Conservation (phyloP, 64 coral and sea anemone genomes). For the Orbicella faveolata region DNA sequence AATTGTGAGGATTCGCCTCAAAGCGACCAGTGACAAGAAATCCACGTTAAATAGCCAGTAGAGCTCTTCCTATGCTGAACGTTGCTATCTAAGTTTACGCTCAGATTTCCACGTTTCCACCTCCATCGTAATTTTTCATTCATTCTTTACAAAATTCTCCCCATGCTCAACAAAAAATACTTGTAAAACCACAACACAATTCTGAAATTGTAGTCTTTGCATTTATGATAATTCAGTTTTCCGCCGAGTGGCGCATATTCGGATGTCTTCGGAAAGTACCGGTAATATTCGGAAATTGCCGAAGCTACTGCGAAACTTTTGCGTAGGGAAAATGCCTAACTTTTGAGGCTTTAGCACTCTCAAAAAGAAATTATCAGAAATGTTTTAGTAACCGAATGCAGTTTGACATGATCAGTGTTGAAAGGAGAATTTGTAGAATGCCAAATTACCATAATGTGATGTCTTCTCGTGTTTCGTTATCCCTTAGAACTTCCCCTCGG, state of each 20-base stretch:
- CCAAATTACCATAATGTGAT: too few species aligned
- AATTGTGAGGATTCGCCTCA: conserved; percentile 42
- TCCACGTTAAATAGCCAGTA: conserved; percentile 1
- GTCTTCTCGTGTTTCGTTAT: too few species aligned
- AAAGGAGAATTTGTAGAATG: too few species aligned
- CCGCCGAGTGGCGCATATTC: conserved; percentile 11
- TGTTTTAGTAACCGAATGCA: too few species aligned
- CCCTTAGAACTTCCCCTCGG: too few species aligned
- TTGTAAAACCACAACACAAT: conserved; percentile 33
- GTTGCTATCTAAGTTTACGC: not conserved
- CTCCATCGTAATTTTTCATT: conserved; percentile 36
- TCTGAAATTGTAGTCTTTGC: not conserved
- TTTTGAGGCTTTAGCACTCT: too few species aligned
- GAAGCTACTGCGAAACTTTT: too few species aligned
- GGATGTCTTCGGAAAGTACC: conserved; percentile 3
- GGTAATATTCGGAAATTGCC: conserved; percentile 1
- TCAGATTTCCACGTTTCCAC: not conserved
- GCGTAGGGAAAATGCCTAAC: too few species aligned
- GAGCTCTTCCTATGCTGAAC: not conserved
- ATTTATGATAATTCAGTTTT: conserved; percentile 14
- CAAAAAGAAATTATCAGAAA: too few species aligned
- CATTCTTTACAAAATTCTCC: conserved; percentile 44
- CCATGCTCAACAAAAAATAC: conserved; percentile 26
- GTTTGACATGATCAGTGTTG: too few species aligned
- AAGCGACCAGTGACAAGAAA: conserved; percentile 7